Percentiles rank a stretch among this genome's conserved stretches.
These are phyloP conservation scores for Marmota monax DNA, from an alignment of 2,113 vertebrate species.

Conservation along the genomic window DNA sequence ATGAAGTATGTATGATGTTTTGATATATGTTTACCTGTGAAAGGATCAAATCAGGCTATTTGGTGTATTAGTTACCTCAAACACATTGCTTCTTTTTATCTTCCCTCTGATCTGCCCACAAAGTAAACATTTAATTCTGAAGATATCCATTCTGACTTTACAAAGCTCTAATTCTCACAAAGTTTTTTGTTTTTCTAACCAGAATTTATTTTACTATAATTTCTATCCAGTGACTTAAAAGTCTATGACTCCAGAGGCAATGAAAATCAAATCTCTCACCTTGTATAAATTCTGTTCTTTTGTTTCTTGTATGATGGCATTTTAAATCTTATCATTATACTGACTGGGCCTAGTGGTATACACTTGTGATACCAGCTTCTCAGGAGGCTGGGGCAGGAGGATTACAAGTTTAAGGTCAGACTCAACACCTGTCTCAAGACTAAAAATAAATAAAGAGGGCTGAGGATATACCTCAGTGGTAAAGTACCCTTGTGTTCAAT, in stretches of 20 bases:
- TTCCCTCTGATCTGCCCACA: not conserved
- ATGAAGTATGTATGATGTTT: not conserved
- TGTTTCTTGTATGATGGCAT: not conserved
- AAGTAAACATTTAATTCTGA: not conserved
- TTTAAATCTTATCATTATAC: not conserved
- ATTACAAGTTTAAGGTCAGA: no score
- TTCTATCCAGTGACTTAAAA: not conserved
- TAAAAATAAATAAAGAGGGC: no score
- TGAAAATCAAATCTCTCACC: not conserved
- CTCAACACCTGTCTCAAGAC: no score
- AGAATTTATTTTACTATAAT: not conserved
- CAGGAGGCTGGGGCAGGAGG: no score
- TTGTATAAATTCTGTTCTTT: constrained; percentile 24
- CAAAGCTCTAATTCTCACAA: not conserved
- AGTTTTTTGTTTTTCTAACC: not conserved
- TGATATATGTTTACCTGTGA: not conserved
- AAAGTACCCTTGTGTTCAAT: no score
- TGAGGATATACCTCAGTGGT: no score
- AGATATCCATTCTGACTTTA: not conserved
- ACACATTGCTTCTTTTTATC: not conserved
- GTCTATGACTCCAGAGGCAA: not conserved
- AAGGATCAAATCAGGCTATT: no score
- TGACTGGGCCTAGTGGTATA: no score
- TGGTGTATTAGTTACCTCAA: not conserved
- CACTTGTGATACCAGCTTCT: no score